Conservation (phyloP, 2,888 invertebrate genomes). For the Mimumesa dahlbomi region DNA sequence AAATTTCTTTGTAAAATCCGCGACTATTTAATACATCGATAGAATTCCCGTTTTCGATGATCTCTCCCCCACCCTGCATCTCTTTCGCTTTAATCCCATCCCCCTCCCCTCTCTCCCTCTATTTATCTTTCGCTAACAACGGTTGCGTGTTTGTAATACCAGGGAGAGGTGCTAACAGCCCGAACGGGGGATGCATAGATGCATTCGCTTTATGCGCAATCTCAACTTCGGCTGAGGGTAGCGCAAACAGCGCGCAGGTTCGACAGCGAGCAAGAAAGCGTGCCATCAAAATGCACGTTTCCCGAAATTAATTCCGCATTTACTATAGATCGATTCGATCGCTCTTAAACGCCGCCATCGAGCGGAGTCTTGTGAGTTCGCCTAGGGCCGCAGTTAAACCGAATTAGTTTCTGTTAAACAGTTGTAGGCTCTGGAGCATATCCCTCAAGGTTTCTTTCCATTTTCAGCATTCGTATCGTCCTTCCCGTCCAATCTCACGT, state of each 20-base stretch:
- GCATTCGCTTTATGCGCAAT: constrained; percentile 26
- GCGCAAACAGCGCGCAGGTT: constrained; percentile 9
- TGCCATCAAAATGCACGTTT: constrained; percentile 30
- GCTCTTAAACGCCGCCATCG: no score
- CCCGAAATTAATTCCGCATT: constrained; percentile 43
- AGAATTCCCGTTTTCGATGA: not conserved
- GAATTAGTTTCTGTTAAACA: no score
- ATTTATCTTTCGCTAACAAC: not conserved
- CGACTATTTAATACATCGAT: not conserved
- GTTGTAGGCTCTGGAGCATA: no score
- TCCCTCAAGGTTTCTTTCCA: no score
- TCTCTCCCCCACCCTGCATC: not conserved
- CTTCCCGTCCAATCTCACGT: no score
- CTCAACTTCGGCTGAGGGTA: constrained; percentile 13
- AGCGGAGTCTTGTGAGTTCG: no score
- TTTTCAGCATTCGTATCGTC: no score
- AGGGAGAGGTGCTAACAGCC: not conserved
- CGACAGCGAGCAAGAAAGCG: constrained; percentile 17
- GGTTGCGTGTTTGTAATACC: not conserved
- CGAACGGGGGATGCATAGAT: constrained; percentile 1
- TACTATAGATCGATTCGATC: constrained; percentile 23
- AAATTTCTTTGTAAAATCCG: not conserved
- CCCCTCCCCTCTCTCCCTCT: not conserved
- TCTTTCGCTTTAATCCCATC: no score
- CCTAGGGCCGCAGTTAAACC: no score